Evolutionary conservation across 2,113 vertebrate species (phyloP), one percentile per base, ranked within the genome.

Genomic region (Heterotilapia buettikoferi): DNA sequence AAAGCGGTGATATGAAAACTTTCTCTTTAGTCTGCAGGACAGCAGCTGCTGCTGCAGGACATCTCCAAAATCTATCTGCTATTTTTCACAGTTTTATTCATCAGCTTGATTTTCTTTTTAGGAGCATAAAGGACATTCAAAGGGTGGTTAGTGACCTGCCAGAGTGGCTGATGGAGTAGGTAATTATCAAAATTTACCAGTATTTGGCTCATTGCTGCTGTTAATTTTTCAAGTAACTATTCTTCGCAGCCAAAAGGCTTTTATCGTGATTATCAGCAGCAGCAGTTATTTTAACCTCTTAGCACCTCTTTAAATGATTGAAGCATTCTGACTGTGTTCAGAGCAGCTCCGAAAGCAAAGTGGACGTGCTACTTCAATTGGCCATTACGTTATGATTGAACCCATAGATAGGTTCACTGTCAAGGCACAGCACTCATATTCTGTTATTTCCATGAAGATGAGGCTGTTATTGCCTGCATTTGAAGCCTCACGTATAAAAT

Each of bases 241-340:
- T 76, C 89, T 86, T 84, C 3, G 83, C 56, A 80, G 83, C 61
- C 57, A 82, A 86, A 82, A 84, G 86, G 85, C 61, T 92, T 92
- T 84, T 24, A 85, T 81, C 6, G 13, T 83, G 66, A 87, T 90
- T 80, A 84, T 73, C 76, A 66, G 45, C 76, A 68, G 78, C 29
- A 80, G 40, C 43, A 84, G 90, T 86, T 89, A 76, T 84, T 90
- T 91, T 87, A 81, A 89, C 84, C 90, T 88, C 47, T 12, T 78
- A 40, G 59, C 31, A 83, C 57, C 80, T 89, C 76, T 87, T 84
- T 50, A 45, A 86, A 76, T 84, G 89, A 88, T 47, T 86, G 73
- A 78, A 78, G 45, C 45, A 33, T 29, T 19, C 26, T 52, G 56
- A 81, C 33, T 63, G n/a, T 81, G 68, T 43, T 73, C 50, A 73